These are phyloP conservation scores for Nixonia krombeini DNA, from an alignment of 1,140 invertebrate genomes.

Conservation along the genomic window DNA sequence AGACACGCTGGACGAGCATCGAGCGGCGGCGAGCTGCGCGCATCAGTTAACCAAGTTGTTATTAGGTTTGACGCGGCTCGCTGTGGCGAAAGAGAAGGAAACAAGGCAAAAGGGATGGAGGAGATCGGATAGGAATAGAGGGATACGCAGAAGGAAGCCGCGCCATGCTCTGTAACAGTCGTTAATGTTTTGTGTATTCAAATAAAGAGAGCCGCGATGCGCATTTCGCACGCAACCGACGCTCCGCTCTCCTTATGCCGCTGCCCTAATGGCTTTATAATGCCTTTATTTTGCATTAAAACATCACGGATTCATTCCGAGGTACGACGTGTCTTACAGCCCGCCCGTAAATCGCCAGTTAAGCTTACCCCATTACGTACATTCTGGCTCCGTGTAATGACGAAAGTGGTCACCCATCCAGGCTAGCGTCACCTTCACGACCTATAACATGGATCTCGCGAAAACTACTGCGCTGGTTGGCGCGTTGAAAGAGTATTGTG, in stretches of 20 bases:
- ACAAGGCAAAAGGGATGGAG: neutral
- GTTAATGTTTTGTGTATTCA: conserved; percentile 68
- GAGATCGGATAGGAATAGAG: conserved; percentile 2
- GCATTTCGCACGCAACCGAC: conserved; percentile 55
- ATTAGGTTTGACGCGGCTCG: conserved; percentile 53
- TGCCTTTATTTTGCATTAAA: conserved; percentile 23
- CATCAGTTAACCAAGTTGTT: conserved; percentile 62
- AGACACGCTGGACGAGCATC: conserved; percentile 57
- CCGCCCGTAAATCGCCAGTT: no score
- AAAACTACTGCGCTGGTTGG: no score
- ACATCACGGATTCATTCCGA: no score
- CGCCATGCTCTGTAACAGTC: conserved; percentile 20
- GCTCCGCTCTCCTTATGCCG: conserved; percentile 4
- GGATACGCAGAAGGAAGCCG: conserved; percentile 6
- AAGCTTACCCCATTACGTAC: no score
- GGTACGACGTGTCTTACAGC: no score
- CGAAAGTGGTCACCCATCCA: no score
- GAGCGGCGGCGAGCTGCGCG: conserved; percentile 14
- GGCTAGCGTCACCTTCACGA: no score
- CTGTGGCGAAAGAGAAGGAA: neutral
- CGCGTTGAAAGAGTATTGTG: no score
- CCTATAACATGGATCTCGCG: no score
- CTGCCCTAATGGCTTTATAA: conserved; percentile 66
- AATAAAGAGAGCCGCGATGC: conserved; percentile 60
- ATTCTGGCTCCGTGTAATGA: no score